A percentile compares a stretch with the other conserved stretches of the same genome.
Conservation (phyloP, 1,140 invertebrate species). For the Drosophila kanapiae region DNA sequence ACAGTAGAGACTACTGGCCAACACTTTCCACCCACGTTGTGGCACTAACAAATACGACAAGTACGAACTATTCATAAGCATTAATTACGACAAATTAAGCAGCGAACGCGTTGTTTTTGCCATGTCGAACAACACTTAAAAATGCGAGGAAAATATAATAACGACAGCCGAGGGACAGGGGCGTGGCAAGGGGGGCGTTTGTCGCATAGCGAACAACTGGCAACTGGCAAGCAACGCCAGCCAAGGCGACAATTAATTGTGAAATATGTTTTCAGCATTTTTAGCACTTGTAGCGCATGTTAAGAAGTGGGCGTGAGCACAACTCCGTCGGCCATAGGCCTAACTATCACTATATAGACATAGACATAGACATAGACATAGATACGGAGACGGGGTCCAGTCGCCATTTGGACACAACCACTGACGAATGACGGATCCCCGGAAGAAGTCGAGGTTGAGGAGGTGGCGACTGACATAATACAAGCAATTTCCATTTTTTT, state of each 20-base stretch:
- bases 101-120: constrained; percentile 79
- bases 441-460: background rate
- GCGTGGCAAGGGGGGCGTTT: constrained; percentile 15
- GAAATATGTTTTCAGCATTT: constrained; percentile 83
- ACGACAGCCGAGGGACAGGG: constrained; percentile 33
- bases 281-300: constrained; percentile 82
- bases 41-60: constrained; percentile 77
- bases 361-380: constrained; percentile 13
- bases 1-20: constrained; percentile 1
- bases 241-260: constrained; percentile 82
- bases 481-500: constrained; percentile 67
- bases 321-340: constrained; percentile 19
- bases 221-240: constrained; percentile 39
- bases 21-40: constrained; percentile 9
- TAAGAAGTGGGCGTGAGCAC: constrained; percentile 66
- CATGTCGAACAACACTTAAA: constrained; percentile 83
- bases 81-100: constrained; percentile 84
- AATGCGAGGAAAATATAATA: constrained; percentile 78
- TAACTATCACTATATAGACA: constrained; percentile 18
- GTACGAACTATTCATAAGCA: constrained; percentile 83
- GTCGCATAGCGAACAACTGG: constrained; percentile 34
- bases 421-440: constrained; percentile 24
- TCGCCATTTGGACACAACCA: constrained; percentile 31
- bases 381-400: constrained; percentile 13
- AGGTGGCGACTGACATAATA: constrained; percentile 19